These are phyloP conservation scores for Drosophila mayri DNA, from an alignment of 1,140 invertebrate genomes.

Conservation along the genomic window DNA sequence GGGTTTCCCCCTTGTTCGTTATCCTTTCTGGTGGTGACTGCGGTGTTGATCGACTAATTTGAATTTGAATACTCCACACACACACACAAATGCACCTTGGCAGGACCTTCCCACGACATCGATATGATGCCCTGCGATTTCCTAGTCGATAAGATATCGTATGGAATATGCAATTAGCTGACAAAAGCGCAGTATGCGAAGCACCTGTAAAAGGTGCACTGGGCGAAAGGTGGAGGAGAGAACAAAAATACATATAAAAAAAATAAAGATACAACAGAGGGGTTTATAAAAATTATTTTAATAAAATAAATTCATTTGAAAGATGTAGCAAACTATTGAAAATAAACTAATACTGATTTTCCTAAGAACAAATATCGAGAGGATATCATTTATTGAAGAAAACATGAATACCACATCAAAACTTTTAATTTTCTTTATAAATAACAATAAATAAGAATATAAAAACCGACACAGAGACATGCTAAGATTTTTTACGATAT, in stretches of 20 bases:
- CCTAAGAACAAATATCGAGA: too few relatives aligned
- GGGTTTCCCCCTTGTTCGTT: slow-evolving; percentile 1
- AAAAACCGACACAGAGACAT: too few relatives aligned
- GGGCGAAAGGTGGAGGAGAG: not conserved
- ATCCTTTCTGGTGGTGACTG: slow-evolving; percentile 19
- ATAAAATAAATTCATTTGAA: not conserved
- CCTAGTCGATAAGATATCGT: not conserved
- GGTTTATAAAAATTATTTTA: too few relatives aligned
- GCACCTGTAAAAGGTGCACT: slow-evolving; percentile 30
- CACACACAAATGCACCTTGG: slow-evolving; percentile 22
- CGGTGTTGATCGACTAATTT: slow-evolving; percentile 65
- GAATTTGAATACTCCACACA: slow-evolving; percentile 46
- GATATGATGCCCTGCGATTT: slow-evolving; percentile 46
- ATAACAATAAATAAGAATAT: too few relatives aligned
- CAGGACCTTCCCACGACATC: slow-evolving; percentile 72
- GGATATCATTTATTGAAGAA: too few relatives aligned
- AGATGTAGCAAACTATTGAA: fast-evolving
- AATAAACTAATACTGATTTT: too few relatives aligned
- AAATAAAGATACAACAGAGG: too few relatives aligned
- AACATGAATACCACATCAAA: too few relatives aligned
- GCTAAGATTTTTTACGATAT: too few relatives aligned
- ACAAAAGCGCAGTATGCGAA: slow-evolving; percentile 28
- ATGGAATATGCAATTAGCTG: slow-evolving; percentile 27
- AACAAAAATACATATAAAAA: not conserved
- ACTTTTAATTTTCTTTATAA: too few relatives aligned